Base-by-base conservation (phyloP, 2,113 vertebrate genomes). In the Thomomys bottae region DNA sequence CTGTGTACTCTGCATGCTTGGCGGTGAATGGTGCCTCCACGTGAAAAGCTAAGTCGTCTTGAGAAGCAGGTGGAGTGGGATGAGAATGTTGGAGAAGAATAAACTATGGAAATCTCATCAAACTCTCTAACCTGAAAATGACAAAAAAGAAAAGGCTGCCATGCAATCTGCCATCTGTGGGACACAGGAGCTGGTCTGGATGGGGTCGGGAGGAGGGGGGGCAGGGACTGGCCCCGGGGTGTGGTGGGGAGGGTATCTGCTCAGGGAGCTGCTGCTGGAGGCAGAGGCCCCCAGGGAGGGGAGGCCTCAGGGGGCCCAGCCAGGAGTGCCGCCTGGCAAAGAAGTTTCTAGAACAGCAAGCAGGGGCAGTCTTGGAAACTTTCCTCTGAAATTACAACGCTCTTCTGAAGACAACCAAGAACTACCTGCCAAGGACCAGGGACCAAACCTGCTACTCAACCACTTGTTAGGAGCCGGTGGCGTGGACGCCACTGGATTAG, bases 131-230 rank as follows among this genome's bases (percentile, higher is more conserved):
- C 82, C 42, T 81, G 71, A 32, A 67, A 7, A 17, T 49, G 45
- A 49, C 49, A 17, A 54, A 54, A 54, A 54, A 17, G 49, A 84
- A 92, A 84, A 93, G 38, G 21, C 2, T 49, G 42, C 34, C 88
- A n/a, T 5, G 4, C 90, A 96, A 95, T 96, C 96, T 97, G 91
- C 82, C 96, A 84, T 97, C 97, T 96, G 77, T 73, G 73, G 17
- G 84, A 59, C 15, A 72, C 70, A 81, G 20, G 77, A 64, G 42
- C 64, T 84, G 80, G 80, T 92, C 36, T 61, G 73, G n/a, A n/a
- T n/a, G n/a, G n/a, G n/a, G n/a, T n/a, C n/a, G n/a, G n/a, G n/a
- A n/a, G n/a, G n/a, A n/a, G n/a, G n/a, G n/a, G n/a, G n/a, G n/a
- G n/a, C n/a, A n/a, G n/a, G n/a, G n/a, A n/a, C n/a, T n/a, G n/a